phyloP scores from a whole-genome alignment of 2,113 vertebrate genomes.

The Pedionomus torquatus region DNA sequence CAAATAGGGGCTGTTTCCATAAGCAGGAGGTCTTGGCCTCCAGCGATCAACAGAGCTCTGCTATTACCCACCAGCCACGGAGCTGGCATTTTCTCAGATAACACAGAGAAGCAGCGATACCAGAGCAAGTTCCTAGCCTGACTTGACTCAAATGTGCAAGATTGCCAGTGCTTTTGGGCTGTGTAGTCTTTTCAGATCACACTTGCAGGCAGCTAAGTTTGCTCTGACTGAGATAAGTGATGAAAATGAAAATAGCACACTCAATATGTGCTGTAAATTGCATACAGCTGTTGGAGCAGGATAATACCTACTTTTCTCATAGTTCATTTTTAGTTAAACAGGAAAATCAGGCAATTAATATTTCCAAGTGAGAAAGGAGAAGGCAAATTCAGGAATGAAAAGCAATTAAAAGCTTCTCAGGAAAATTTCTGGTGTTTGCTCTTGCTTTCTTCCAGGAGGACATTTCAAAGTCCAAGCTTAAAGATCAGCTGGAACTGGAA shows the following conservation, averaged over 20 bases:
- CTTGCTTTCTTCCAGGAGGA: background rate
- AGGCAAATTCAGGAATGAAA: background rate
- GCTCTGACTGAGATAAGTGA: background rate
- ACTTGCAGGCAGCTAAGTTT: background rate
- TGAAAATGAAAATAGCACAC: background rate
- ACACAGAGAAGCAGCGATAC: background rate
- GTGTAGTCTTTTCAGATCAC: background rate
- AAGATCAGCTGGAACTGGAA: background rate
- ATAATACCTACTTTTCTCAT: background rate
- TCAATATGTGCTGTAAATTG: background rate
- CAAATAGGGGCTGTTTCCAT: background rate
- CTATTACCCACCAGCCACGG: background rate
- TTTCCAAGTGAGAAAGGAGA: background rate
- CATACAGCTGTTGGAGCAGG: background rate
- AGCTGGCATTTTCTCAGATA: background rate
- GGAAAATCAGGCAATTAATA: background rate
- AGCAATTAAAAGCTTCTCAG: background rate
- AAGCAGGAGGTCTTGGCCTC: background rate
- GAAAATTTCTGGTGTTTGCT: background rate
- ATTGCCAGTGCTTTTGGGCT: background rate
- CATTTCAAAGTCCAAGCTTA: background rate
- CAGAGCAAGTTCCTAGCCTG: background rate
- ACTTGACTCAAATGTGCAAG: background rate
- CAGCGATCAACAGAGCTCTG: background rate
- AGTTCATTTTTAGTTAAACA: background rate